Conservation (phyloP, 2,888 invertebrate species). For the Heliothis peltigera region DNA sequence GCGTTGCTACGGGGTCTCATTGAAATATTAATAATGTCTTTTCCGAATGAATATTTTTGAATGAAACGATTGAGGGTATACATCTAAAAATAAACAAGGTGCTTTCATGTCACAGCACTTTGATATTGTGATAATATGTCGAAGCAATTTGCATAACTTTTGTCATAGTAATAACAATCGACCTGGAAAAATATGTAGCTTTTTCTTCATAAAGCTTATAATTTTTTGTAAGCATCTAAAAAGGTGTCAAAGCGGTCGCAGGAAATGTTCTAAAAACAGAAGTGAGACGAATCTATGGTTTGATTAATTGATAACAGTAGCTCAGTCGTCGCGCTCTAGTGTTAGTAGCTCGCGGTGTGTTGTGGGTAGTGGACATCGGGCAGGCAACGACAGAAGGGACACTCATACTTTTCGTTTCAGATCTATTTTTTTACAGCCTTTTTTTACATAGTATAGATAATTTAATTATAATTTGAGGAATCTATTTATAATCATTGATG, state of each 20-base stretch:
- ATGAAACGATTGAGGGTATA: not conserved
- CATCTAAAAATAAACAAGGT: constrained; percentile 18
- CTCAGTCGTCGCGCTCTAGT: constrained; percentile 63
- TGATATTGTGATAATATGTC: constrained; percentile 9
- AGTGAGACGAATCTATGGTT: constrained; percentile 69
- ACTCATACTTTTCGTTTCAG: not conserved
- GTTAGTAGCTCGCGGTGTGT: constrained; percentile 62
- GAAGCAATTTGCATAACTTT: constrained; percentile 16
- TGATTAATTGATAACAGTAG: constrained; percentile 85
- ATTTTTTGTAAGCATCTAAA: constrained; percentile 26
- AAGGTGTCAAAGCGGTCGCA: constrained; percentile 34
- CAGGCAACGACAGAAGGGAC: constrained; percentile 41
- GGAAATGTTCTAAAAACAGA: constrained; percentile 68
- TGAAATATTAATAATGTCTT: constrained; percentile 4
- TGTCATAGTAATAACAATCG: not conserved
- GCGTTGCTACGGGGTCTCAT: constrained; percentile 1
- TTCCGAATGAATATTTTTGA: constrained; percentile 1
- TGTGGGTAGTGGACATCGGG: constrained; percentile 35
- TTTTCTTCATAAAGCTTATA: constrained; percentile 11
- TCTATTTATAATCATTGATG: not conserved
- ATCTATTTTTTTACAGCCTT: not conserved
- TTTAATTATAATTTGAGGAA: not conserved
- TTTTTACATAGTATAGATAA: too few relatives aligned
- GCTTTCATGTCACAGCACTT: constrained; percentile 9
- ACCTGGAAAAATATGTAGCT: not conserved